phyloP scores from a whole-genome alignment of 2,797 vertebrate genomes.

The Leptatherina wallacei region DNA sequence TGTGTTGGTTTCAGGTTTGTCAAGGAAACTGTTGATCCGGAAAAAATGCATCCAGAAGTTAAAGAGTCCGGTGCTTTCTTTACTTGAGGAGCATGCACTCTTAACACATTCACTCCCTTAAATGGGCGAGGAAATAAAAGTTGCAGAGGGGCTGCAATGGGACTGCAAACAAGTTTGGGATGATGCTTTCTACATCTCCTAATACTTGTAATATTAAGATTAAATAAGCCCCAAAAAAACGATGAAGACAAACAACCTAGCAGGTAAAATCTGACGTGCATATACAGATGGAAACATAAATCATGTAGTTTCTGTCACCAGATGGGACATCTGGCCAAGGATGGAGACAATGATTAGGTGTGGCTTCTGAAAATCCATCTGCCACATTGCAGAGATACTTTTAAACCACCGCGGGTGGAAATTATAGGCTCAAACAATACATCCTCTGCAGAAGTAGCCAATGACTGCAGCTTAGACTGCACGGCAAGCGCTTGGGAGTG shows the following conservation, averaged over 20 bases:
- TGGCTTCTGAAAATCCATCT: not conserved
- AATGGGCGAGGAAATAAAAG: not conserved
- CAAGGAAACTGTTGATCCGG: not conserved
- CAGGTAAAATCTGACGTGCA: not conserved
- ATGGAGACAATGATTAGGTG: conserved; percentile 14
- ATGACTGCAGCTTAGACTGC: conserved; percentile 5
- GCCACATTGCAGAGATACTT: conserved; percentile 37
- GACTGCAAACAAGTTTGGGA: not conserved
- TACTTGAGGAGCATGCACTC: not conserved
- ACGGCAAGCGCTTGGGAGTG: too few relatives aligned
- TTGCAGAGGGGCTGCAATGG: not conserved
- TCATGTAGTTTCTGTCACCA: not conserved
- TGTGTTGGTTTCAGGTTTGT: conserved; percentile 6
- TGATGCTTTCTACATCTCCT: not conserved
- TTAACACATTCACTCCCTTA: not conserved
- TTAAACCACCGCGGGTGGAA: conserved; percentile 1
- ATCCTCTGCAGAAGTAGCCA: not conserved
- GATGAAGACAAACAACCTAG: not conserved
- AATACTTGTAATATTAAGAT: not conserved
- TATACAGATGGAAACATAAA: not conserved
- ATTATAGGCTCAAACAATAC: conserved; percentile 18
- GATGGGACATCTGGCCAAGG: not conserved
- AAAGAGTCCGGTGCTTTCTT: not conserved
- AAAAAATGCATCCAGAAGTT: not conserved
- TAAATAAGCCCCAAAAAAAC: not conserved